phyloP scores from a whole-genome alignment of 2,113 vertebrate species.

The Trematocara macrostoma region DNA sequence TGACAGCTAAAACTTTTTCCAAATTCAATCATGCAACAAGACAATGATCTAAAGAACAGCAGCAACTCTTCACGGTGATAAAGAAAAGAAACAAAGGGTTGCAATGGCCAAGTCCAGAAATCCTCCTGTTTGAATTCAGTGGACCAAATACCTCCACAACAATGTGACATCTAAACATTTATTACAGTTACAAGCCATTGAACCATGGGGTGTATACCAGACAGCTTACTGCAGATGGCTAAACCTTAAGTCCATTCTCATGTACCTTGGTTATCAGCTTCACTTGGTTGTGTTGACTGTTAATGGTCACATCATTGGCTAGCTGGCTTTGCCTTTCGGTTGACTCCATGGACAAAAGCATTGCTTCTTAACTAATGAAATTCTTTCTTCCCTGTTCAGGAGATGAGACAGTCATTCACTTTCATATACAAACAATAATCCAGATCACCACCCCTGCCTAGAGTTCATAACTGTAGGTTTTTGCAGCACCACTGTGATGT shows the following conservation, averaged over 20 bases:
- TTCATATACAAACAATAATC: background rate
- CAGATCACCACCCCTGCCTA: background rate
- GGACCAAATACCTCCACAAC: background rate
- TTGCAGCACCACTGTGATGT: background rate
- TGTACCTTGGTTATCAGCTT: background rate
- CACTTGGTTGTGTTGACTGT: background rate
- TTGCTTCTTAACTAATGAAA: background rate
- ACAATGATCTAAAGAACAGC: background rate
- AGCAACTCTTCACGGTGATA: background rate
- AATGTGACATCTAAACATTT: background rate
- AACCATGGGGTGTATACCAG: background rate
- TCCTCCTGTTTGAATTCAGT: background rate
- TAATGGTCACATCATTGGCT: background rate
- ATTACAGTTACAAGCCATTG: background rate
- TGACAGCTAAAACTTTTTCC: background rate
- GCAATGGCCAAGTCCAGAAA: background rate
- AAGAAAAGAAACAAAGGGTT: background rate
- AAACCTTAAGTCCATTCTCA: background rate
- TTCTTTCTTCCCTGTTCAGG: background rate
- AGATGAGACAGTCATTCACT: background rate
- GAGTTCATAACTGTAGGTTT: background rate
- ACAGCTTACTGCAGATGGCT: background rate
- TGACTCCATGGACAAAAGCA: background rate
- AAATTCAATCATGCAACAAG: background rate
- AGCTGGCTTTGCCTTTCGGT: background rate